Base-by-base conservation (phyloP, 2,113 vertebrate genomes). In the Mystacornis crossleyi region DNA sequence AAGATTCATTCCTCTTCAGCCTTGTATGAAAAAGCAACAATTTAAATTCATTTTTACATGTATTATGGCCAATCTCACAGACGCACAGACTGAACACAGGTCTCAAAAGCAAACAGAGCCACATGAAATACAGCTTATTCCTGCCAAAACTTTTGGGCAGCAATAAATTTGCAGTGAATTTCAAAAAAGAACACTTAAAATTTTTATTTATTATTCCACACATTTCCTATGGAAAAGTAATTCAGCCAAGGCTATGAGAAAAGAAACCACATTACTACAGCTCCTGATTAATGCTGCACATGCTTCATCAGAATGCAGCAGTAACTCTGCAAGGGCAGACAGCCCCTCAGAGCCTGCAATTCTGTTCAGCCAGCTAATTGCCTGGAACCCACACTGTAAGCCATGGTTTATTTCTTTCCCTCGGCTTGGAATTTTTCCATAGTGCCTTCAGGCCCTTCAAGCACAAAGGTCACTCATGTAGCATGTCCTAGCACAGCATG, bases 1-100 rank as follows among this genome's bases (percentile, higher is more conserved):
- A 98, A 3, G 98, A 98, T 90, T 99, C 99, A 90, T 98, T 99
- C 51, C 98, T 98, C 91, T 98, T 99, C 86, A 99, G 88, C 83
- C 99, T 99, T 96, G 48, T 36, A 89, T 55, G 2, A 12, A 75
- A 82, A 60, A 87, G 34, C 8, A 58, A 36, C 28, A 67, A 47
- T 66, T 90, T 84, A 2, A 87, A 50, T 4, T 81, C 28, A 86
- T 47, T 86, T 86, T 91, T 25, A 89, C 33, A 23, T 53, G 36
- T 23, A 42, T 33, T 34, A 60, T 8, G 18, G 23, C 9, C 4
- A n/a, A 36, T 21, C 21, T 75, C 31, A 64, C 43, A 89, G 53
- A 40, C 84, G 33, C 26, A 78, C 4, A 93, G n/a, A 47, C 34
- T 62, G 18, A 75, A 57, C 9, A 71, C 6, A 38, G 24, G 34